Conservation (phyloP, 2,113 vertebrate genomes). For the Sterna hirundo region DNA sequence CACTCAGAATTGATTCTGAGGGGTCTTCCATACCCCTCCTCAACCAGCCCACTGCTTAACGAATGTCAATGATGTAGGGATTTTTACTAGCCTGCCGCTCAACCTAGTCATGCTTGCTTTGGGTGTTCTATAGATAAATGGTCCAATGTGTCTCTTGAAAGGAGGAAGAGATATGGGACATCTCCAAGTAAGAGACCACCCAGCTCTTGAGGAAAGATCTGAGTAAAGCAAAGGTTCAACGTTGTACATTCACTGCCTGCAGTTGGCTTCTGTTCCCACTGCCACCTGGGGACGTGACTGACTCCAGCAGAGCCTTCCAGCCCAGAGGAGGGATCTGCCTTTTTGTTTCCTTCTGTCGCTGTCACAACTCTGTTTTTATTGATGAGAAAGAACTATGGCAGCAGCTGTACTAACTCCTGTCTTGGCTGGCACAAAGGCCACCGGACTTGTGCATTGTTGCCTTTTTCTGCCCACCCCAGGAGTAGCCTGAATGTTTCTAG, state of each 20-base stretch:
- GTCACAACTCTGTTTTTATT: neutral
- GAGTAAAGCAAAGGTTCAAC: neutral
- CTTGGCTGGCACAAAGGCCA: neutral
- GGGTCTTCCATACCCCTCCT: neutral
- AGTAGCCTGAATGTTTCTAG: neutral
- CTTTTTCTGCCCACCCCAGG: neutral
- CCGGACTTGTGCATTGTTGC: neutral
- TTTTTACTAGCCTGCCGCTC: neutral
- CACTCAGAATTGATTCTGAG: neutral
- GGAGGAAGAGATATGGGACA: constrained; percentile 9
- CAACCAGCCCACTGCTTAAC: neutral
- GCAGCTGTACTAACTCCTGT: neutral
- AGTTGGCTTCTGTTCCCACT: neutral
- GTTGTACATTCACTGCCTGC: neutral
- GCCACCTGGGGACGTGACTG: neutral
- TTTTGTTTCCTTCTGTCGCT: neutral
- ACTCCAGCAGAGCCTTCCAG: neutral
- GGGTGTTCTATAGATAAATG: neutral
- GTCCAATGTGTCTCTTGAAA: neutral
- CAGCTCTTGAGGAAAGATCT: neutral
- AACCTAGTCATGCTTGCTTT: neutral
- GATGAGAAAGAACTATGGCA: neutral
- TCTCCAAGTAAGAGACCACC: constrained; percentile 14
- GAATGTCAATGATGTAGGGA: neutral
- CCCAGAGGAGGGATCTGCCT: neutral